phyloP scores from a whole-genome alignment of 2,113 vertebrate species.

The Pluvianellus socialis region DNA sequence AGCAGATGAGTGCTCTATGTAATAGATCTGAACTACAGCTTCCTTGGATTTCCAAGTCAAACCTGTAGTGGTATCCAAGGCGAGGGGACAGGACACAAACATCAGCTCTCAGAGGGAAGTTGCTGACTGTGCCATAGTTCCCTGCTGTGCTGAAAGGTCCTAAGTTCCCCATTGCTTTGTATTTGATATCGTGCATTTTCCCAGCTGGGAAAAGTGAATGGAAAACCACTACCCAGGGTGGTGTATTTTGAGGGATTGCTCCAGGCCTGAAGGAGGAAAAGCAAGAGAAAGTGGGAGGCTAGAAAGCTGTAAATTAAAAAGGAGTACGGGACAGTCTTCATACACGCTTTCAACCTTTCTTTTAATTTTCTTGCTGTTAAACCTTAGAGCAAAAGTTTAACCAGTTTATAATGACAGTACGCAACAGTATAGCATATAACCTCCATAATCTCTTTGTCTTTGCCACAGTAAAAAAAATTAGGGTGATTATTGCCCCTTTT shows the following conservation, averaged over 20 bases:
- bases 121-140: neutral
- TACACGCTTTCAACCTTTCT: neutral
- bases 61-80: neutral
- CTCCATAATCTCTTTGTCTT: neutral
- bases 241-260: neutral
- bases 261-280: neutral
- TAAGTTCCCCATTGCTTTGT: neutral
- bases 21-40: neutral
- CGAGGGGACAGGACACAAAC: neutral
- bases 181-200: neutral
- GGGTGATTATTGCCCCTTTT: neutral
- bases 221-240: neutral
- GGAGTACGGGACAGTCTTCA: neutral
- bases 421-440: neutral
- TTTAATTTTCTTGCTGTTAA: neutral
- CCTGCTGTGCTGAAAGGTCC: rapidly evolving
- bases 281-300: neutral
- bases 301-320: neutral
- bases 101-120: neutral
- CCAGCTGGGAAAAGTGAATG: neutral
- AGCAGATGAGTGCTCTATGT: neutral
- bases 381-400: neutral
- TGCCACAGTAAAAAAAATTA: neutral
- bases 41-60: neutral
- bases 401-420: neutral